These are phyloP conservation scores for Catocala sponsa DNA, from an alignment of 2,888 invertebrate genomes.

Conservation along the genomic window DNA sequence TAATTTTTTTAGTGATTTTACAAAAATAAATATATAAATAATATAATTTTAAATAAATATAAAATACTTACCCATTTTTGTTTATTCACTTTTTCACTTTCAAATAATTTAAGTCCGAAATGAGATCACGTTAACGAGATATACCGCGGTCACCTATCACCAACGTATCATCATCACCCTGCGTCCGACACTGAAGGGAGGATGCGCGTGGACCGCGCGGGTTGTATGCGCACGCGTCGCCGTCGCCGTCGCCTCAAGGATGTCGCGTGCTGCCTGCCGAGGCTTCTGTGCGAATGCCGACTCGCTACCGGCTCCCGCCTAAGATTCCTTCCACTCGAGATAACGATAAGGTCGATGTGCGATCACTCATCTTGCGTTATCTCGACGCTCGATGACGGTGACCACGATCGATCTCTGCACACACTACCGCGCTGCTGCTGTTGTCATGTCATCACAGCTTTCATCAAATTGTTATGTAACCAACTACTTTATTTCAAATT, in stretches of 20 bases:
- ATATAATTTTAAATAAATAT: conserved; percentile 21
- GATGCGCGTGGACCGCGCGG: conserved; percentile 64
- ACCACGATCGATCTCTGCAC: conserved; percentile 73
- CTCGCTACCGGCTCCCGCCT: conserved; percentile 66
- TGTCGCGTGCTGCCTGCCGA: conserved; percentile 81
- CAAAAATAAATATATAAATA: neutral
- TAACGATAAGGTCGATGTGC: conserved; percentile 79
- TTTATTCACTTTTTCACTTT: conserved; percentile 74
- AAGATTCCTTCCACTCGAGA: conserved; percentile 83
- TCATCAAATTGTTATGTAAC: conserved; percentile 61
- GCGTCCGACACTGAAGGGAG: conserved; percentile 59
- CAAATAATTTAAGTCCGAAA: conserved; percentile 61
- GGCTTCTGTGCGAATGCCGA: conserved; percentile 85
- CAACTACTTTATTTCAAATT: conserved; percentile 9
- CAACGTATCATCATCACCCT: conserved; percentile 82
- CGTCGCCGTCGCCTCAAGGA: conserved; percentile 77
- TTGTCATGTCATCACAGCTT: conserved; percentile 46
- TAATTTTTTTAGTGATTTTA: too few relatives aligned
- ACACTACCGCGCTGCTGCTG: conserved; percentile 53
- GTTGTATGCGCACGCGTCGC: conserved; percentile 59
- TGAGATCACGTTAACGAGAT: conserved; percentile 78
- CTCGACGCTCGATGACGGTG: conserved; percentile 66
- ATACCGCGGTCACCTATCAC: conserved; percentile 65
- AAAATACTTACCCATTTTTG: conserved; percentile 78
- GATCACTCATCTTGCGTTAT: conserved; percentile 83